Evolutionary conservation across 1,140 invertebrate species (phyloP).

Genomic region (Penaeus chinensis): DNA sequence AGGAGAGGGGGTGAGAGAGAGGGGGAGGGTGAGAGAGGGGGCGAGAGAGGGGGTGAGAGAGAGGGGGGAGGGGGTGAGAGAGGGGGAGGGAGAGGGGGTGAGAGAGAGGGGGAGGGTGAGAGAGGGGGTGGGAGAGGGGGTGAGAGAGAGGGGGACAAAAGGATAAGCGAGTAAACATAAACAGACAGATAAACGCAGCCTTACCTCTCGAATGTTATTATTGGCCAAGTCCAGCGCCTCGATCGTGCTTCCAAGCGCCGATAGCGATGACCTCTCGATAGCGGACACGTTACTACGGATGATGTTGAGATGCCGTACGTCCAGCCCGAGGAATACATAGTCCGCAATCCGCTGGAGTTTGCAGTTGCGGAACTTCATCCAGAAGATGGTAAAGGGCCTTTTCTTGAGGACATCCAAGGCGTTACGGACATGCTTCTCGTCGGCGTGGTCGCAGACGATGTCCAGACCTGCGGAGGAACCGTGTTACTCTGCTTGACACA

Average conservation of each 20-base stretch:
- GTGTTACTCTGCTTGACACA: slow-evolving; percentile 30
- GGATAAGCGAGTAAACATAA: too few relatives aligned
- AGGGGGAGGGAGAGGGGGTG: too few relatives aligned
- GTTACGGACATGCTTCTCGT: slow-evolving; percentile 58
- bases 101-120: not conserved
- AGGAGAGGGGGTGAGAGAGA: too few relatives aligned
- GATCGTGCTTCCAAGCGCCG: slow-evolving; percentile 59
- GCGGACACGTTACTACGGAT: slow-evolving; percentile 62
- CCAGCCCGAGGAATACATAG: slow-evolving; percentile 62
- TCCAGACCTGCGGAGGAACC: slow-evolving; percentile 50
- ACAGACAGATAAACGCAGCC: too few relatives aligned
- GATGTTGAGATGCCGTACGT: slow-evolving; percentile 61
- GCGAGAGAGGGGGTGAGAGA: not conserved
- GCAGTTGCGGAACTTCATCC: slow-evolving; percentile 64
- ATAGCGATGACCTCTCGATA: slow-evolving; percentile 59
- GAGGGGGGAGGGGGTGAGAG: not conserved
- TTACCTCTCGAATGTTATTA: slow-evolving; percentile 64
- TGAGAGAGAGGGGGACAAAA: not conserved
- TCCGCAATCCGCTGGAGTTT: slow-evolving; percentile 58
- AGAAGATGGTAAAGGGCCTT: slow-evolving; percentile 56
- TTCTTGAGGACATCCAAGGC: slow-evolving; percentile 59
- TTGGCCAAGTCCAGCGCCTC: slow-evolving; percentile 65
- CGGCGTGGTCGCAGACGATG: slow-evolving; percentile 56
- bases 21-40: not conserved
- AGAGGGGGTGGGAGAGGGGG: not conserved